Percentiles rank a stretch among this genome's conserved stretches.
Conservation (phyloP, 1,140 invertebrate genomes). For the Ostrea edulis region DNA sequence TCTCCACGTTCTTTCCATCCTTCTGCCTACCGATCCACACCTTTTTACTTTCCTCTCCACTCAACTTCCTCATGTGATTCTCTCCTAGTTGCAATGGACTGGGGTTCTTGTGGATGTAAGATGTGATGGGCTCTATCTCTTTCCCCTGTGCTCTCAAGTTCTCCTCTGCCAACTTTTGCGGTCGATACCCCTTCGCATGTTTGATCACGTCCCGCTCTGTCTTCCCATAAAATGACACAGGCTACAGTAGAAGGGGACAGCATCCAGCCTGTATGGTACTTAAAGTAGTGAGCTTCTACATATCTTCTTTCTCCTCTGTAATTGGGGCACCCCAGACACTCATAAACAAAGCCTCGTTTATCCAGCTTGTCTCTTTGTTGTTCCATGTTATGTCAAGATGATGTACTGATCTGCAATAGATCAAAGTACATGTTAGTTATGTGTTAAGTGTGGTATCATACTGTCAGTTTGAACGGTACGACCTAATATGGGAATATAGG, state of each 20-base stretch:
- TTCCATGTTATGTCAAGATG: neutral
- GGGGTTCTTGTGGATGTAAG: neutral
- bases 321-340: constrained; percentile 19
- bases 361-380: neutral
- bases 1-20: no score
- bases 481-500: neutral
- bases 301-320: constrained; percentile 10
- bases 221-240: constrained; percentile 40
- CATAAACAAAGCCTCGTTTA: constrained; percentile 33
- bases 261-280: constrained; percentile 23
- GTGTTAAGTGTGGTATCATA: neutral
- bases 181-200: neutral
- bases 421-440: no score
- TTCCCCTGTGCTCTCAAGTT: neutral
- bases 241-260: constrained; percentile 42
- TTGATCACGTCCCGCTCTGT: neutral
- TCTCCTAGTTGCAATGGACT: neutral
- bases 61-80: neutral
- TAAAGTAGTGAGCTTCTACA: constrained; percentile 37
- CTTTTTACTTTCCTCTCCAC: constrained; percentile 9
- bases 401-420: neutral
- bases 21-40: constrained; percentile 31
- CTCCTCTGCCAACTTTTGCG: neutral
- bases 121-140: neutral
- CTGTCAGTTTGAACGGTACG: neutral